Evolutionary conservation across 2,888 invertebrate genomes (phyloP).

Genomic region (Agapostemon virescens): DNA sequence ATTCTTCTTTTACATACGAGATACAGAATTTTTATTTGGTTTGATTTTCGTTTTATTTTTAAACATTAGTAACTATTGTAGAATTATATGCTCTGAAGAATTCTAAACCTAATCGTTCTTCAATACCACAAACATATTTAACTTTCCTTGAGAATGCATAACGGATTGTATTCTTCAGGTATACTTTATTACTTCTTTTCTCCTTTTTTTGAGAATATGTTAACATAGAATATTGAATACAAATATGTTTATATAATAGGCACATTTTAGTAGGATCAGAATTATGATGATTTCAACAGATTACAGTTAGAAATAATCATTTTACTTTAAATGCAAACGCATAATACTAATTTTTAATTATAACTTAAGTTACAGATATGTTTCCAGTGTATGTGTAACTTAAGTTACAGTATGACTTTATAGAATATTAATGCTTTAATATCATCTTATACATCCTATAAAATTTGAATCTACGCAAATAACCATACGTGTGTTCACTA

Average conservation of each 20-base stretch:
- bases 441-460: conserved; percentile 12
- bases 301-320: conserved; percentile 32
- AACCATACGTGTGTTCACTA: conserved; percentile 13
- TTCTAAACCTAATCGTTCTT: conserved; percentile 21
- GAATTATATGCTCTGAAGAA: conserved; percentile 19
- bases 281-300: conserved; percentile 35
- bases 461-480: conserved; percentile 24
- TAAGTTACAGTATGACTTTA: conserved; percentile 29
- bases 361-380: conserved; percentile 43
- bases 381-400: conserved; percentile 29
- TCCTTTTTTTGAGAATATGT: conserved; percentile 4
- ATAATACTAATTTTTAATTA: conserved; percentile 22
- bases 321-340: conserved; percentile 29
- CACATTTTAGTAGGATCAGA: conserved; percentile 50
- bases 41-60: conserved; percentile 26
- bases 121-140: conserved; percentile 15
- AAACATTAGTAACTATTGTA: conserved; percentile 12
- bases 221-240: conserved; percentile 23
- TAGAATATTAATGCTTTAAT: conserved; percentile 18
- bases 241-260: conserved; percentile 45
- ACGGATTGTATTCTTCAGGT: conserved; percentile 1
- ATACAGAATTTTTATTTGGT: conserved; percentile 29
- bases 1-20: conserved; percentile 2
- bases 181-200: conserved; percentile 7
- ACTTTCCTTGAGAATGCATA: conserved; percentile 10